These are phyloP conservation scores for Xanthia togata DNA, from an alignment of 2,888 invertebrate genomes.

Conservation along the genomic window DNA sequence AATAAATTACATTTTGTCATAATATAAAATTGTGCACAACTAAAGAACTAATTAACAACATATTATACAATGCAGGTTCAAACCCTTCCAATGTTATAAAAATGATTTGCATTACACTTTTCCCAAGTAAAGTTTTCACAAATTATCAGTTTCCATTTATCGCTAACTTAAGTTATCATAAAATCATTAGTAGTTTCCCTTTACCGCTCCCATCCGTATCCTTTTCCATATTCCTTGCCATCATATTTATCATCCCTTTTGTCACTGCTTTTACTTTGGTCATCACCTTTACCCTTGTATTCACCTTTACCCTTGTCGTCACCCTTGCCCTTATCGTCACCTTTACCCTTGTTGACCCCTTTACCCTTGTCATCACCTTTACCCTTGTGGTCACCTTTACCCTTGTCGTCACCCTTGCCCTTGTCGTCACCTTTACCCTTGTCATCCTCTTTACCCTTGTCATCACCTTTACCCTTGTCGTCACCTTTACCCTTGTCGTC, in stretches of 20 bases:
- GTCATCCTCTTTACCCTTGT: too few relatives aligned
- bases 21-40: not conserved
- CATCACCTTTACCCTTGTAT: not conserved
- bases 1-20: not conserved
- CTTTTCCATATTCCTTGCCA: slow-evolving; percentile 38
- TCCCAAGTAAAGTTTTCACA: not conserved
- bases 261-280: slow-evolving; percentile 1
- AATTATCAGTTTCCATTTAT: slow-evolving; percentile 17
- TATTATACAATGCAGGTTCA: not conserved
- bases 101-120: not conserved
- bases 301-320: too few relatives aligned
- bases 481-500: too few relatives aligned
- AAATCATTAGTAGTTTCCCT: not conserved
- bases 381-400: not conserved
- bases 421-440: too few relatives aligned
- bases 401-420: too few relatives aligned
- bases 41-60: slow-evolving; percentile 1
- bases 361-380: not conserved
- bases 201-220: slow-evolving; percentile 41
- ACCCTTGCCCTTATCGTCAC: too few relatives aligned
- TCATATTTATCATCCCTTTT: slow-evolving; percentile 29
- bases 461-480: too few relatives aligned
- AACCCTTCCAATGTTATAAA: not conserved
- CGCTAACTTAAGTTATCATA: not conserved
- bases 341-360: too few relatives aligned